phyloP scores from a whole-genome alignment of 2,113 vertebrate genomes.

The Gracilinanus agilis region DNA sequence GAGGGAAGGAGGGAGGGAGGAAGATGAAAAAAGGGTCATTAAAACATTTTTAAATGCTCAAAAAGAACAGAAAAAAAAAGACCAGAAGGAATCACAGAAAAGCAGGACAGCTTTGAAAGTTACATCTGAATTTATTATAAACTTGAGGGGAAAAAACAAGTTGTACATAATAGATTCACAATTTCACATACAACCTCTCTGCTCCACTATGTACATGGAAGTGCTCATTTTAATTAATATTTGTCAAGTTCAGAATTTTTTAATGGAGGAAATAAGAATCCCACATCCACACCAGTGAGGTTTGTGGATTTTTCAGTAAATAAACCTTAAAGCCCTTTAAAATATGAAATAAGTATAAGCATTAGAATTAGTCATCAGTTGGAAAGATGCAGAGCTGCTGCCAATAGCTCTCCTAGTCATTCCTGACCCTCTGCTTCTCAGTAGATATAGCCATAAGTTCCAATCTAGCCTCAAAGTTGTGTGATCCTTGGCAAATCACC shows the following conservation, averaged over 20 bases:
- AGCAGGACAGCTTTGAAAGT: background rate
- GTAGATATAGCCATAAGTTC: background rate
- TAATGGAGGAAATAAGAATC: background rate
- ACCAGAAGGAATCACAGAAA: background rate
- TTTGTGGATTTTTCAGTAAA: background rate
- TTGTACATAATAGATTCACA: background rate
- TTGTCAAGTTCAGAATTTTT: background rate
- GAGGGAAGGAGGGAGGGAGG: too few species aligned
- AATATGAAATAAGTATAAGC: background rate
- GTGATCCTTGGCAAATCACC: background rate
- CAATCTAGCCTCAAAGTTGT: background rate
- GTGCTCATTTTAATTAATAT: background rate
- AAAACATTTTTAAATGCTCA: background rate
- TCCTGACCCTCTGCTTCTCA: background rate
- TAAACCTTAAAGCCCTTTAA: background rate
- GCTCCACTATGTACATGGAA: background rate
- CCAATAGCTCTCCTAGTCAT: background rate
- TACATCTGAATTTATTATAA: background rate
- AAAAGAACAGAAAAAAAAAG: background rate
- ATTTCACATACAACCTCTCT: background rate
- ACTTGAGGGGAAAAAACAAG: background rate
- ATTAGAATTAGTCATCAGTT: background rate
- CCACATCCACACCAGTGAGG: background rate
- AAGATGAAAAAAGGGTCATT: background rate
- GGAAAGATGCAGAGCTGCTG: background rate